Conservation (phyloP, 2,888 invertebrate species). For the Podabrus alpinus region DNA sequence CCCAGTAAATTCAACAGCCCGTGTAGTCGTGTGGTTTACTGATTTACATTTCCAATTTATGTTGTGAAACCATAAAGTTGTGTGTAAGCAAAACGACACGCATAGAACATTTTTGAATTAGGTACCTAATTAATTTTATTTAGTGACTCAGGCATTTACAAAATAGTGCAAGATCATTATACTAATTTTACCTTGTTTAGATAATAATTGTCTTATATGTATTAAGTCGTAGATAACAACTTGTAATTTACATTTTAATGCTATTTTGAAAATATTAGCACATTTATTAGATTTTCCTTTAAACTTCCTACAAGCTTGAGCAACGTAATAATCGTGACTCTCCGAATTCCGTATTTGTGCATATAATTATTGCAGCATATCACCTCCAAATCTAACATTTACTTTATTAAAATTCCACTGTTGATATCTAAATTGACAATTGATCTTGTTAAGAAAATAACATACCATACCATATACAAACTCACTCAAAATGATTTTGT, state of each 20-base stretch:
- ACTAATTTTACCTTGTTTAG: neutral
- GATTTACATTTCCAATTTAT: neutral
- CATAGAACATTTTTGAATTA: neutral
- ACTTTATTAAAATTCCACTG: constrained; percentile 13
- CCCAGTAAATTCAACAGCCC: neutral
- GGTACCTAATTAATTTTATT: neutral
- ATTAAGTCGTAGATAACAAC: neutral
- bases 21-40: neutral
- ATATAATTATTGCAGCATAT: constrained; percentile 14
- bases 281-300: neutral
- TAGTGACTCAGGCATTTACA: neutral
- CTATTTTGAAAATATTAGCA: neutral
- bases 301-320: neutral
- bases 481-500: constrained; percentile 8
- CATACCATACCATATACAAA: neutral
- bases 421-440: constrained; percentile 15
- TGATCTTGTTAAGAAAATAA: constrained; percentile 18
- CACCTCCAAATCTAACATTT: constrained; percentile 11
- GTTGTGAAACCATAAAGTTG: neutral
- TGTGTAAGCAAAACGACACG: neutral
- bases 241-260: neutral
- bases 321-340: neutral
- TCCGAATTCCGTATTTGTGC: neutral
- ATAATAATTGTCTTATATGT: neutral
- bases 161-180: neutral